Conservation (phyloP, 2,113 vertebrate genomes). For the Xenus cinereus region DNA sequence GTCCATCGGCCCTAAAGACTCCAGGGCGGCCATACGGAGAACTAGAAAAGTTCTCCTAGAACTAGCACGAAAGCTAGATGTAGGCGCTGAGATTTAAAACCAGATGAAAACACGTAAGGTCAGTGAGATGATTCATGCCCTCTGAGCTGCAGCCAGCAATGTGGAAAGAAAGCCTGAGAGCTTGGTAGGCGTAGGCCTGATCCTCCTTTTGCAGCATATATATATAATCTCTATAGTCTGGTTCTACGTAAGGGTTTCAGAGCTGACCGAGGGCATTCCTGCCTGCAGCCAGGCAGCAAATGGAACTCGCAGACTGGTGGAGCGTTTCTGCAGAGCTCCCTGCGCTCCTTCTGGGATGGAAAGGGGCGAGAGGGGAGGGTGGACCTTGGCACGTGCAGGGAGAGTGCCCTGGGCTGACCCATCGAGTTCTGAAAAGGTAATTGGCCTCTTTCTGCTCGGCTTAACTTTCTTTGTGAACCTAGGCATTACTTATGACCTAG, state of each 20-base stretch:
- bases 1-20: not conserved
- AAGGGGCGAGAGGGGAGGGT: not conserved
- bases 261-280: not conserved
- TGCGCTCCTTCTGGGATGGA: not conserved
- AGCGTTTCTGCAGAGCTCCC: not conserved
- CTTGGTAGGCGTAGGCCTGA: not conserved
- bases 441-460: conserved; percentile 46
- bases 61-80: not conserved
- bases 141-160: not conserved
- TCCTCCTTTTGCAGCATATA: not conserved
- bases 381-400: not conserved
- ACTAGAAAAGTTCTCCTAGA: too few species aligned
- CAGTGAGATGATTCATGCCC: not conserved
- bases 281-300: not conserved
- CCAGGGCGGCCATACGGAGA: not conserved
- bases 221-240: not conserved
- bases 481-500: not conserved
- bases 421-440: not conserved
- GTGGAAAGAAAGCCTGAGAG: not conserved
- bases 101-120: not conserved
- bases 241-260: not conserved
- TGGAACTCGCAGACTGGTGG: not conserved
- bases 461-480: conserved; percentile 24
- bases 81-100: not conserved
- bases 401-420: conserved; percentile 9